Evolutionary conservation across 2,113 vertebrate genomes (phyloP).

Genomic region (Halichoerus grypus): DNA sequence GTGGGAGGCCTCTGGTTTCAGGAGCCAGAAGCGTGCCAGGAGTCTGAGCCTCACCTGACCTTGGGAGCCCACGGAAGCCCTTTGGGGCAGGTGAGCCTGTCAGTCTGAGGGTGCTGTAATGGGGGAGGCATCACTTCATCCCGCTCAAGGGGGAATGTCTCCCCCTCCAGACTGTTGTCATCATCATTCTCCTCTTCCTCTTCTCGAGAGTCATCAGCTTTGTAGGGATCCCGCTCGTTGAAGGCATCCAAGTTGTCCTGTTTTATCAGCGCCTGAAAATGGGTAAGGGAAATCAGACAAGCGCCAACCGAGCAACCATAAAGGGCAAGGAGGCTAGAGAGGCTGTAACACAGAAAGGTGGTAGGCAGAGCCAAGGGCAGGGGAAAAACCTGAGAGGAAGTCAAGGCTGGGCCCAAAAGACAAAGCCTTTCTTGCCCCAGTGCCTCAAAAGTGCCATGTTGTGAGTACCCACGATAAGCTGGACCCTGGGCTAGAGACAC

Average conservation of each 20-base stretch:
- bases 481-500: background rate
- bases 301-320: background rate
- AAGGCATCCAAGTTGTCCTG: slow-evolving; percentile 99
- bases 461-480: background rate
- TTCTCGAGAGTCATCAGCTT: slow-evolving; percentile 95
- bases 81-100: slow-evolving; percentile 96
- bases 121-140: slow-evolving; percentile 98
- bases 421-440: background rate
- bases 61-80: slow-evolving; percentile 99
- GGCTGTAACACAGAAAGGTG: background rate
- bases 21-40: background rate
- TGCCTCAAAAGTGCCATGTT: background rate
- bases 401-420: background rate
- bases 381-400: background rate
- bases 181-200: slow-evolving; percentile 98
- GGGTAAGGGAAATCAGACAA: background rate
- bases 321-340: background rate
- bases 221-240: slow-evolving; percentile 98
- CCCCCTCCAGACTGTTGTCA: slow-evolving; percentile 95
- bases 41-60: slow-evolving; percentile 92
- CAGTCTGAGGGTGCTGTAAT: slow-evolving; percentile 93
- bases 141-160: slow-evolving; percentile 95
- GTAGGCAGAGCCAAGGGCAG: background rate
- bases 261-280: slow-evolving; percentile 94
- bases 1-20: background rate